Percentiles rank a stretch among this genome's conserved stretches.
These are phyloP conservation scores for Diplosoma virens DNA, from an alignment of 23 tunicate genomes.

Conservation along the genomic window DNA sequence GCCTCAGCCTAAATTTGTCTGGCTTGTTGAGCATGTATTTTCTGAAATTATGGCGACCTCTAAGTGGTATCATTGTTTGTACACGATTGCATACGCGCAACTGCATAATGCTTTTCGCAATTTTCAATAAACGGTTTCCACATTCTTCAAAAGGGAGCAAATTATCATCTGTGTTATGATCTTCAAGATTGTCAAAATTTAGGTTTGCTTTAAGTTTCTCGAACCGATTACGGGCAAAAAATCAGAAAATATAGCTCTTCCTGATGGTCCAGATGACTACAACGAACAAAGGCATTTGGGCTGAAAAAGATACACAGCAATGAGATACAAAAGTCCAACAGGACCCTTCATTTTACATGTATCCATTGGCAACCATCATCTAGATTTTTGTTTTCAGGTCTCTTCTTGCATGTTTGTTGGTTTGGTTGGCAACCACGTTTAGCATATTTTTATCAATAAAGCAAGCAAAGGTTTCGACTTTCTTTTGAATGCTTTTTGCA, in stretches of 20 bases:
- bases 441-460: background rate
- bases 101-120: background rate
- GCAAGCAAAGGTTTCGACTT: background rate
- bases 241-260: too few relatives aligned
- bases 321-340: background rate
- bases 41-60: background rate
- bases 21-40: background rate
- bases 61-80: background rate
- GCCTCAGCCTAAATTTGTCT: too few relatives aligned
- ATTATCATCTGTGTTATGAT: background rate
- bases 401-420: background rate
- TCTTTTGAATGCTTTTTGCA: background rate
- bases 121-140: background rate
- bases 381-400: background rate
- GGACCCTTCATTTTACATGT: background rate
- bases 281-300: background rate
- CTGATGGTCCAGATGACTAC: background rate
- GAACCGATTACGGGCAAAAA: background rate
- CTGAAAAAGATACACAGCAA: background rate
- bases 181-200: background rate
- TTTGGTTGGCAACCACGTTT: background rate
- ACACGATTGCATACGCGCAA: background rate
- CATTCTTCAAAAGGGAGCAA: background rate
- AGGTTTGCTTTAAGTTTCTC: background rate
- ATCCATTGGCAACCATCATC: background rate